These are phyloP conservation scores for Neotoxoptera formosana DNA, from an alignment of 1,140 invertebrate species.

Conservation along the genomic window DNA sequence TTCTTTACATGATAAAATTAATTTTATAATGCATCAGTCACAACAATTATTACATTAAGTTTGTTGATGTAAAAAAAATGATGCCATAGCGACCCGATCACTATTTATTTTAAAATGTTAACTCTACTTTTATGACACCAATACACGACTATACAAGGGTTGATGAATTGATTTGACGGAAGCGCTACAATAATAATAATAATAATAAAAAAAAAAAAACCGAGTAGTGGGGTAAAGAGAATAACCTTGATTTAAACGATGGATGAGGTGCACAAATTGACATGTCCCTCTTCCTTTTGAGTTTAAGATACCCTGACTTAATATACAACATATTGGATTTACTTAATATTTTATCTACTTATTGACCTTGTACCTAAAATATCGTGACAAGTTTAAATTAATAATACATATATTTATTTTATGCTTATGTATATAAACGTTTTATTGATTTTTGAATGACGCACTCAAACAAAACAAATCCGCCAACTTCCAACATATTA, in stretches of 20 bases:
- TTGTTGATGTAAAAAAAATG: background rate
- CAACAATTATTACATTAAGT: background rate
- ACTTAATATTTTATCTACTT: background rate
- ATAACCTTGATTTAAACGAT: conserved; percentile 47
- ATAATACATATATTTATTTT: background rate
- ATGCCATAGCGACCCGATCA: conserved; percentile 14
- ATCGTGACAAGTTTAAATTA: conserved; percentile 36
- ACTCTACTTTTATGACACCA: background rate
- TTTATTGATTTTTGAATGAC: conserved; percentile 30
- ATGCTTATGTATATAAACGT: background rate
- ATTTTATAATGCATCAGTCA: background rate
- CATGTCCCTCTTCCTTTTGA: background rate
- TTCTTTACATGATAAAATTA: background rate
- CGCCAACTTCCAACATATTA: background rate
- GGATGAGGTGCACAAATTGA: conserved; percentile 24
- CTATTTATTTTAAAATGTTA: conserved; percentile 14
- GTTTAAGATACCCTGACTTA: conserved; percentile 8
- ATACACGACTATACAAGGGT: too few relatives aligned
- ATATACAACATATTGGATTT: conserved; percentile 41
- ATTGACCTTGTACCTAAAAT: conserved; percentile 15
- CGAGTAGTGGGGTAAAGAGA: background rate
- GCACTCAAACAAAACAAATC: background rate
- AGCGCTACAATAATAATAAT: conserved; percentile 34
- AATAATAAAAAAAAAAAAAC: background rate
- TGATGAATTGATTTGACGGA: conserved; percentile 19